Evolutionary conservation across 1,140 invertebrate species (phyloP), one percentile per base, ranked within the genome.

Genomic region (Bombus vancouverensis): DNA sequence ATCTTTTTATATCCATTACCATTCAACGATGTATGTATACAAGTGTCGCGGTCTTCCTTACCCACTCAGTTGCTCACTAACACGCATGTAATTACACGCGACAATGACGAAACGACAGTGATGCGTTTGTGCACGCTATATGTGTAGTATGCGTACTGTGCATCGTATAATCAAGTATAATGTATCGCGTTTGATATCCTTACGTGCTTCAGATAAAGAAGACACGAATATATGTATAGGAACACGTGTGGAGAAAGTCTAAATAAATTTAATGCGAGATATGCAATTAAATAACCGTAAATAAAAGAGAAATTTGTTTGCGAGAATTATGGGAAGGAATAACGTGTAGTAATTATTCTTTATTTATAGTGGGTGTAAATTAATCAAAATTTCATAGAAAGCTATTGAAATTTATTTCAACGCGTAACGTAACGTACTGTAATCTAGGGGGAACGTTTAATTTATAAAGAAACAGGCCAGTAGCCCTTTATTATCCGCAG

Each of bases 41-140:
- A 91, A 84, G 90, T 91, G 89, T 88, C 80, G 90, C 81, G 77
- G 53, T 62, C 79, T 80, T 87, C 71, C 71, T 83, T 74, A 68
- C 62, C 53, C 71, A 71, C 71, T 70, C 57, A 65, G 39, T 53
- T 59, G 65, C 74, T 44, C 62, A 62, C 80, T 12, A 42, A 81
- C 59, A 47, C 72, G 47, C 47, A 22, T 77, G 47, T 84, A 87
- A 89, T 85, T 85, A 89, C 81, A 76, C 75, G 82, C 39, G 80
- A 83, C 83, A 87, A 77, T 90, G 89, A 88, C 80, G 87, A 90
- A 90, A 86, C 76, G 74, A 90, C 73, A 73, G 70, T 90, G 83
- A 91, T 77, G 87, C 74, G 81, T 85, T 78, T 79, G 12, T 75
- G 79, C 65, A 75, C 68, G 44, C 57, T n/a, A 59, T 70, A 13